phyloP scores from a whole-genome alignment of 2,113 vertebrate species.

The Glaucomys volans region DNA sequence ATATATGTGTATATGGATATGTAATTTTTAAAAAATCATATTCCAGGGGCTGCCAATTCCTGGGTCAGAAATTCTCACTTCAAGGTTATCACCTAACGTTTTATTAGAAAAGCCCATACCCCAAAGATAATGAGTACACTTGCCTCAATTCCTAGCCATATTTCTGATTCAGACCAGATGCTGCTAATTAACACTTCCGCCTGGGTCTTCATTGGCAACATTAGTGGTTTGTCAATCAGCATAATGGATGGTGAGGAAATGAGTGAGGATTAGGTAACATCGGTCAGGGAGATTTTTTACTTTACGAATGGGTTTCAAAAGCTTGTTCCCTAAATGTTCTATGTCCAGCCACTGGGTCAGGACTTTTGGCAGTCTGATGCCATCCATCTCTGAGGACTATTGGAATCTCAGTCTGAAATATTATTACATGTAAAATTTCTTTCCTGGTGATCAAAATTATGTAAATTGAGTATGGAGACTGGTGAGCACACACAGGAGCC shows the following conservation, averaged over 20 bases:
- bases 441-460: neutral
- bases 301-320: neutral
- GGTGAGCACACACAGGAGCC: neutral
- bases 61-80: constrained; percentile 49
- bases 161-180: constrained; percentile 55
- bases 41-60: neutral
- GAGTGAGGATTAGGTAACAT: neutral
- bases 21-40: neutral
- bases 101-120: constrained; percentile 20
- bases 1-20: neutral
- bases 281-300: neutral
- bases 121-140: constrained; percentile 19
- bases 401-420: neutral
- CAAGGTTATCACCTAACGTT: constrained; percentile 1
- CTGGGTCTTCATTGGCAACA: constrained; percentile 58
- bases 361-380: neutral
- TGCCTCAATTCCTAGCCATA: constrained; percentile 13
- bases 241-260: constrained; percentile 43
- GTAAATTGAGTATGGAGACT: neutral
- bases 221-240: constrained; percentile 47
- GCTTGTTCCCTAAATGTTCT: neutral
- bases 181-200: constrained; percentile 64
- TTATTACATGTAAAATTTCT: neutral
- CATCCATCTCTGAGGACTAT: neutral
- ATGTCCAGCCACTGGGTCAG: neutral